A percentile compares a stretch with the other conserved stretches of the same genome.
phyloP scores from a whole-genome alignment of 37 sponge, comb jelly and placozoan species.

The Bolinopsis microptera region DNA sequence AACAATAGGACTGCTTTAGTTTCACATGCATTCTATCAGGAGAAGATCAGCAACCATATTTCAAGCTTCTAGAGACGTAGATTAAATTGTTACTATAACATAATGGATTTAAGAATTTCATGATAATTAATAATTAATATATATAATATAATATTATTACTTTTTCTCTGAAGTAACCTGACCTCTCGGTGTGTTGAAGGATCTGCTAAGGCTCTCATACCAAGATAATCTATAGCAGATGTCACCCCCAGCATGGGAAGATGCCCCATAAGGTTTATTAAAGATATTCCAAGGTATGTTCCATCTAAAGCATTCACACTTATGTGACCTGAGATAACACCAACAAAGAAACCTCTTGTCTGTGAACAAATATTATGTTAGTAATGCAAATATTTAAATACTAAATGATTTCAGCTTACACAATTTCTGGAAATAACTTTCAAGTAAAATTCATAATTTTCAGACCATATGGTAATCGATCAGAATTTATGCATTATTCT shows the following conservation, averaged over 20 bases:
- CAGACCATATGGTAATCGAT: too few species aligned
- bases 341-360: slow-evolving; percentile 52
- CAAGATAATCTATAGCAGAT: slow-evolving; percentile 15
- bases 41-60: too few species aligned
- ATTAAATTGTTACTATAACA: too few species aligned
- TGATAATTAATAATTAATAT: neutral
- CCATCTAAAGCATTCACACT: neutral
- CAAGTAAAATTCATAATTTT: too few species aligned
- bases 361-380: neutral
- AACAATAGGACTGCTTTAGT: too few species aligned
- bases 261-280: neutral
- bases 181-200: neutral
- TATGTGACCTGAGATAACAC: slow-evolving; percentile 4
- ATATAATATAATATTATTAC: neutral
- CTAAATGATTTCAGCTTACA: neutral
- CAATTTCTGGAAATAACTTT: neutral
- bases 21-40: too few species aligned
- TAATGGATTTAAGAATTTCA: too few species aligned
- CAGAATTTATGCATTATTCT: too few species aligned
- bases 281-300: slow-evolving; percentile 10
- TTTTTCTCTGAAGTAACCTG: neutral
- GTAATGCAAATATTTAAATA: neutral
- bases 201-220: neutral
- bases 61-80: neutral
- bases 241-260: slow-evolving; percentile 28